Evolutionary conservation across 1,140 invertebrate species (phyloP).

Genomic region (Platyscapa corneri): DNA sequence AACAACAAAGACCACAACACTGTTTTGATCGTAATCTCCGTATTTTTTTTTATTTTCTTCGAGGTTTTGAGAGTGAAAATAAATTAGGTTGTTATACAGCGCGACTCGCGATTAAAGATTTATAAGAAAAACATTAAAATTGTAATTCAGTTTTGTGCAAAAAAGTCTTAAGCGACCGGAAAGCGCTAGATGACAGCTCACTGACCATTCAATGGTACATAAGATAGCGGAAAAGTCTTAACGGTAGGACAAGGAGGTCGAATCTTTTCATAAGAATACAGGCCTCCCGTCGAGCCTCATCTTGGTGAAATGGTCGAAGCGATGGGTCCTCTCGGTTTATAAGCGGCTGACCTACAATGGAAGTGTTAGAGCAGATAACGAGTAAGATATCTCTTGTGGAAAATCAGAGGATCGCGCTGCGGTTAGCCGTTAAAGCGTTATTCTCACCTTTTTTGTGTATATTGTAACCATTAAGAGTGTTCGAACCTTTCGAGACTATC

Average conservation of each 20-base stretch:
- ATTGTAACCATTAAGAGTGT: too few relatives aligned
- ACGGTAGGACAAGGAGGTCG: constrained; percentile 39
- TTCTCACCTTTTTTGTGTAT: not conserved
- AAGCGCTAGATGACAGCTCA: not conserved
- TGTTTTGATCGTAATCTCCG: too few relatives aligned
- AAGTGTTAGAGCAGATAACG: constrained; percentile 54
- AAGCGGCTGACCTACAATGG: constrained; percentile 46
- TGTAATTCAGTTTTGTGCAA: not conserved
- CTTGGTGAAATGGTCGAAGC: constrained; percentile 31
- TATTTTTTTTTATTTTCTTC: too few relatives aligned
- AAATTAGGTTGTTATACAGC: too few relatives aligned
- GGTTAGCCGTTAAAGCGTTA: constrained; percentile 44
- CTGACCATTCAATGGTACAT: not conserved
- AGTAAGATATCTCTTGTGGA: constrained; percentile 41
- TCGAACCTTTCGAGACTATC: not conserved
- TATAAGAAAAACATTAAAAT: not conserved
- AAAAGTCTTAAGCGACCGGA: not conserved
- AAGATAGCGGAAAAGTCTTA: constrained; percentile 42
- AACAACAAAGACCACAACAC: too few relatives aligned
- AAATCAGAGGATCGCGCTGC: constrained; percentile 36
- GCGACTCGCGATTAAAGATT: not conserved
- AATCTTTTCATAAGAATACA: constrained; percentile 20
- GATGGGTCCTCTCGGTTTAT: constrained; percentile 41
- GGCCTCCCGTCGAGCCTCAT: constrained; percentile 47
- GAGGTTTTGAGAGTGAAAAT: too few relatives aligned